Evolutionary conservation across 2,888 invertebrate species (phyloP), one percentile per base, ranked within the genome.

Genomic region (Andrena bicolor): DNA sequence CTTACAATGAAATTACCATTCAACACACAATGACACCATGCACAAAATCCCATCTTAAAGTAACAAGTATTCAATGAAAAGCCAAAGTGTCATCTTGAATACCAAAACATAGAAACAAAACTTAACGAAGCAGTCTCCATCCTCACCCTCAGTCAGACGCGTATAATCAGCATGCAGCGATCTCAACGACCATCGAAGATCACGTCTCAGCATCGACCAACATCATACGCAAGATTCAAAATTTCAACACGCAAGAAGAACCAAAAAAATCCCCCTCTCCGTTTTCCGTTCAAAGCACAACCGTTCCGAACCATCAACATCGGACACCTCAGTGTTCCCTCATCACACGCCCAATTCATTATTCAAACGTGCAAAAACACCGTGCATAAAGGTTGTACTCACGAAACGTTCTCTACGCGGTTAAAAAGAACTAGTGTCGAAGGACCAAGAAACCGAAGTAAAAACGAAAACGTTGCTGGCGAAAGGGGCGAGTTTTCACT

Each of bases 1-100:
- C 53, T 73, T 53, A 73, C 64, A 20, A 20, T 49, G 28, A 60
- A 58, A 66, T 51, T 32, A 68, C 16, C 68, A 35, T 28, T 63
- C n/a, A 35, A 51, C 69, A 30, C 60, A 69, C 61, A 61, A 28
- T 8, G 35, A n/a, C 26, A 28, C 61, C 35, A 69, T 35, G 60
- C 60, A 16, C 13, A 35, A 35, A 2, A 23, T 68, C 6, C 26
- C 48, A 58, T 49, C 75, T 13, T 26, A 23, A 49, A 49, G 13
- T n/a, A 20, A 48, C 23, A n/a, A 41, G 41, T 41, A n/a, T 8
- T 13, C 41, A 13, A 10, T 28, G 0, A 20, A 63, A 53, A 64
- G 28, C n/a, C 49, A 2, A 53, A 16, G 56, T 4, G 1, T 26
- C 26, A 4, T 1, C 41, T 5, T 13, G 16, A 30, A 28, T 41